Evolutionary conservation across 1,140 invertebrate genomes (phyloP).

Genomic region (Trichogramma pretiosum): DNA sequence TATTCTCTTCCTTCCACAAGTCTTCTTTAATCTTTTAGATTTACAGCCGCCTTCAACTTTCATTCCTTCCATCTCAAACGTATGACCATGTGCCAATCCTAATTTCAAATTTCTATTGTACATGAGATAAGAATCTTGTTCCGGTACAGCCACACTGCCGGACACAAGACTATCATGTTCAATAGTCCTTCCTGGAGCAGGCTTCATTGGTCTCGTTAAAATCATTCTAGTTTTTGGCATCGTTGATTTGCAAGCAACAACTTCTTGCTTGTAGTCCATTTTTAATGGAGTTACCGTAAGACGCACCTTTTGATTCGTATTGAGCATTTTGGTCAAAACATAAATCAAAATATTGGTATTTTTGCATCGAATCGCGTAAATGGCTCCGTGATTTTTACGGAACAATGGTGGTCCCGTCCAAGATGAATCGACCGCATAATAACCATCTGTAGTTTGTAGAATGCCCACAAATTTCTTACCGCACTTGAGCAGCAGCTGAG

Average conservation of each 20-base stretch:
- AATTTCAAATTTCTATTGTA: constrained; percentile 25
- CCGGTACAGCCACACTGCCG: constrained; percentile 19
- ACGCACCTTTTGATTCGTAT: constrained; percentile 32
- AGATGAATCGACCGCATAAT: constrained; percentile 34
- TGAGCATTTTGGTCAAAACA: constrained; percentile 33
- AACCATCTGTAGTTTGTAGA: constrained; percentile 23
- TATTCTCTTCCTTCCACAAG: neutral
- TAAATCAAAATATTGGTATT: constrained; percentile 31
- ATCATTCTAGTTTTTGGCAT: constrained; percentile 19
- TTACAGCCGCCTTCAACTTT: no score
- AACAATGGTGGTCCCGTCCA: constrained; percentile 38
- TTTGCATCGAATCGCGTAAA: constrained; percentile 35
- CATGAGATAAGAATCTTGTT: constrained; percentile 24
- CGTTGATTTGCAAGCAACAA: constrained; percentile 11
- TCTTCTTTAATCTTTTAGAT: no score
- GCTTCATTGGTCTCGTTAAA: constrained; percentile 16
- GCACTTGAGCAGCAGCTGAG: constrained; percentile 24
- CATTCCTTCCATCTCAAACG: no score
- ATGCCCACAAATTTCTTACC: constrained; percentile 26
- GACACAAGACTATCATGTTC: constrained; percentile 10
- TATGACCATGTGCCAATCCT: constrained; percentile 17
- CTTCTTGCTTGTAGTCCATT: constrained; percentile 25
- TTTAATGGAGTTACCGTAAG: constrained; percentile 31
- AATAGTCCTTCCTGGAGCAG: constrained; percentile 19
- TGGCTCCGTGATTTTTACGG: constrained; percentile 27